Conservation (phyloP, 2,797 vertebrate species). For the Gallirallus australis region DNA sequence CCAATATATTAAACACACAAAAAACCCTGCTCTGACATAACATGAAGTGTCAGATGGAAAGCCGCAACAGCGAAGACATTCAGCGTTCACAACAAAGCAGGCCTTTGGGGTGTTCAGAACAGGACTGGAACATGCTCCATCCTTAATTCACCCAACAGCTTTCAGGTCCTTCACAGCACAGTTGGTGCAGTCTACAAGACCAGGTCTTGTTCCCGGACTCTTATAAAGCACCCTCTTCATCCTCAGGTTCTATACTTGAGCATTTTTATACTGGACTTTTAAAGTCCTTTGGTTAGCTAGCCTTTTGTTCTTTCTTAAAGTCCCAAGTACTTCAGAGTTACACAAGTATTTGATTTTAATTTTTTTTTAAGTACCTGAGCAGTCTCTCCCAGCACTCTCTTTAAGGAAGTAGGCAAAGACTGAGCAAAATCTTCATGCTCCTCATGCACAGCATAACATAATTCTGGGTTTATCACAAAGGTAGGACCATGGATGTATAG, state of each 20-base stretch:
- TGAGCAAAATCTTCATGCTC: neutral
- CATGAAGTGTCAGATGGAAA: constrained; percentile 73
- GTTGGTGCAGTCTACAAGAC: constrained; percentile 60
- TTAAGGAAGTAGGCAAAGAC: neutral
- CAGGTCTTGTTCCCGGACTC: constrained; percentile 51
- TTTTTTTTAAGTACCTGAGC: neutral
- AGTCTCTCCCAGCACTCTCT: neutral
- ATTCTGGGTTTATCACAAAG: neutral
- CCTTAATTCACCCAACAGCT: constrained; percentile 62
- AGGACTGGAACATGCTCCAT: constrained; percentile 50
- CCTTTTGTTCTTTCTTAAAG: constrained; percentile 65
- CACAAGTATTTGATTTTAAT: neutral
- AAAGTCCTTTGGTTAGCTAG: neutral
- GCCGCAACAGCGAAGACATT: constrained; percentile 70
- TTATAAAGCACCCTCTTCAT: constrained; percentile 65
- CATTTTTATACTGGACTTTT: neutral
- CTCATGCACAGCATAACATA: neutral
- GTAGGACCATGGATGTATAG: neutral
- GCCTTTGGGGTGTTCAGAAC: constrained; percentile 54
- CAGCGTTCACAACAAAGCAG: constrained; percentile 59
- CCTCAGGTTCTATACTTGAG: neutral
- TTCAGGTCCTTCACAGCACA: constrained; percentile 40
- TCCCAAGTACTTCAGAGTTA: neutral
- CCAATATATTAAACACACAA: constrained; percentile 69
- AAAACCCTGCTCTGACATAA: constrained; percentile 55